phyloP scores from a whole-genome alignment of 2,888 invertebrate species.

The Perizoma flavofasciatum region DNA sequence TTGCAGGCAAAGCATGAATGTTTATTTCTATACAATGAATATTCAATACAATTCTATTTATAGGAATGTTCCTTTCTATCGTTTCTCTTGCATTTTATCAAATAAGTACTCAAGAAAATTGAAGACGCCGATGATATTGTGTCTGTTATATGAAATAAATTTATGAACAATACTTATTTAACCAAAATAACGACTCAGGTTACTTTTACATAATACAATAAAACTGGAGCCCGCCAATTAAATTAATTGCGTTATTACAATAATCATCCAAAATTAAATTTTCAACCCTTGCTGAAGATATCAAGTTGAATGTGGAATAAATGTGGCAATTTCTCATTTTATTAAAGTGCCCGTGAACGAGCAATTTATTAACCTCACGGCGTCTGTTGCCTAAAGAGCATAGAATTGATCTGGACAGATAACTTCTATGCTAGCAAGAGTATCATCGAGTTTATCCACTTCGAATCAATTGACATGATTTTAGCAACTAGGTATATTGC shows the following conservation, averaged over 20 bases:
- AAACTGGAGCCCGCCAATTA: slow-evolving; percentile 56
- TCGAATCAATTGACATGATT: too few relatives aligned
- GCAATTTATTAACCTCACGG: slow-evolving; percentile 1
- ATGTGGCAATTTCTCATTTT: slow-evolving; percentile 81
- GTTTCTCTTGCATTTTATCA: too few relatives aligned
- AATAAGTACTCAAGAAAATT: too few relatives aligned
- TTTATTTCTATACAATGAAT: too few relatives aligned
- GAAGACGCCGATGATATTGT: too few relatives aligned
- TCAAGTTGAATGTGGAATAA: slow-evolving; percentile 78
- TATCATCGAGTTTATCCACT: too few relatives aligned
- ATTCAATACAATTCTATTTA: too few relatives aligned
- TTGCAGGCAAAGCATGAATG: too few relatives aligned
- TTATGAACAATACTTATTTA: slow-evolving; percentile 25
- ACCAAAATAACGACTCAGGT: slow-evolving; percentile 24
- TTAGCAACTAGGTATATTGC: too few relatives aligned
- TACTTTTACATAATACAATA: slow-evolving; percentile 21
- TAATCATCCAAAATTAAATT: slow-evolving; percentile 77
- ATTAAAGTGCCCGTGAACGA: background rate
- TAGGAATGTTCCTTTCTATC: too few relatives aligned
- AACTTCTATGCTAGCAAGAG: background rate
- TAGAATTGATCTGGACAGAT: too few relatives aligned
- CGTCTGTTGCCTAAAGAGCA: too few relatives aligned
- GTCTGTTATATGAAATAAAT: background rate
- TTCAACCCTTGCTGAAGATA: slow-evolving; percentile 74
- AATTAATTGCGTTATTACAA: slow-evolving; percentile 72